phyloP scores from a whole-genome alignment of 2,888 invertebrate genomes.

The Chydorus sphaericus region DNA sequence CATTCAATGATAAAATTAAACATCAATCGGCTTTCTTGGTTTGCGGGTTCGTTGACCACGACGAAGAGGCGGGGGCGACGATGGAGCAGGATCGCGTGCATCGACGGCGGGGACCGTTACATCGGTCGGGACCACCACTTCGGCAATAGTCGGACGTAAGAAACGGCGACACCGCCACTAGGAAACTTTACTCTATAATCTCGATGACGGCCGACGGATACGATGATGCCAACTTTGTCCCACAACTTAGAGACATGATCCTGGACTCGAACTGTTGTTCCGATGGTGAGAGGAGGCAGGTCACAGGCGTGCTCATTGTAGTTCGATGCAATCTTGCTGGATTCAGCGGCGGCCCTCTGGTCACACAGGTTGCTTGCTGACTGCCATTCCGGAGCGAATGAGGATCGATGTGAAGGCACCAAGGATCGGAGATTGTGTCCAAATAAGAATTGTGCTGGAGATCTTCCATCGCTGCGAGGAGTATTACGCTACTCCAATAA shows the following conservation, averaged over 20 bases:
- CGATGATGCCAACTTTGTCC: constrained; percentile 8
- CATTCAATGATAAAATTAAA: no score
- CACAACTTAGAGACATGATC: not conserved
- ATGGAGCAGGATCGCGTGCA: no score
- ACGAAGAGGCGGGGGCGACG: no score
- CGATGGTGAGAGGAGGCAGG: not conserved
- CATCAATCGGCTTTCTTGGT: no score
- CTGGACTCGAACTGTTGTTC: not conserved
- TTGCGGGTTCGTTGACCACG: no score
- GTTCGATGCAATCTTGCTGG: not conserved
- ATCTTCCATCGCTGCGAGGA: no score
- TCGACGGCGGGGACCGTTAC: no score
- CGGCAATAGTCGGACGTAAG: not conserved
- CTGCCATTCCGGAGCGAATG: not conserved
- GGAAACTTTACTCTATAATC: not conserved
- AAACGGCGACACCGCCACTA: not conserved
- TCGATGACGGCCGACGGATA: not conserved
- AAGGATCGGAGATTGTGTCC: not conserved
- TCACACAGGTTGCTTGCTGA: not conserved
- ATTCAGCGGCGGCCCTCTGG: not conserved
- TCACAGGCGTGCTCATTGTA: not conserved
- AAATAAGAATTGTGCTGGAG: no score
- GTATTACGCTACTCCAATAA: constrained; percentile 11
- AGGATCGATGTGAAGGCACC: constrained; percentile 3
- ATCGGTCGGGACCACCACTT: not conserved